Evolutionary conservation across 2,113 vertebrate genomes (phyloP), one percentile per base, ranked within the genome.

Genomic region (Myrmophylax atrothorax): DNA sequence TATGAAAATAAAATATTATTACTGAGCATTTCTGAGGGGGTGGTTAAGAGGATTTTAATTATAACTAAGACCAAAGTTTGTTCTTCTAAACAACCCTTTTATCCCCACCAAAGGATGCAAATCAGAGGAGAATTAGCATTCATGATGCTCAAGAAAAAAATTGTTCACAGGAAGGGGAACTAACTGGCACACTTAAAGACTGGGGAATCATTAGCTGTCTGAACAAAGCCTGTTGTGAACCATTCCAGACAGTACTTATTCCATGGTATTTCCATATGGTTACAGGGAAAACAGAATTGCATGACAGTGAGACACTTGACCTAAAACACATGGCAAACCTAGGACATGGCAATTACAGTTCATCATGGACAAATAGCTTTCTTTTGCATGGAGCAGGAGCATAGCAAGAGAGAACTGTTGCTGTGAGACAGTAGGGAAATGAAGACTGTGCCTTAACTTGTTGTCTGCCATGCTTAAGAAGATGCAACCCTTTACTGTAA

Each of bases 181-280:
- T 85, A 89, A 84, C 60, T 84, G 91, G 62, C 73, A 94, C 42
- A 80, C 52, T 95, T 79, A 80, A 63, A 90, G 86, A 72, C 0
- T 97, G 87, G 72, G 96, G 90, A 97, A 89, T 96, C 96, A 96
- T 96, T 98, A 97, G 58, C 80, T 93, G 87, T 88, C 93, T 96
- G 95, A 97, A 81, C 37, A 90, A 55, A 90, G 73, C 70, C 95
- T 94, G 46, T 85, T 85, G 56, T 73, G 93, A 96, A 92, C 68
- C 29, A 0, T 96, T 91, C 93, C 97, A 98, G 97, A 90, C 96
- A 93, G 80, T 66, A 88, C 58, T 96, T 96, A 95, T 67, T 94
- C 89, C 95, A 52, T 10, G 53, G 77, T 90, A 92, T 97, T 97
- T 97, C 93, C 93, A 93, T 94, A 97, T 85, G 93, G 80, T 96